Evolutionary conservation across 1,140 invertebrate species (phyloP).

Genomic region (Cyphomyrmex costatus): DNA sequence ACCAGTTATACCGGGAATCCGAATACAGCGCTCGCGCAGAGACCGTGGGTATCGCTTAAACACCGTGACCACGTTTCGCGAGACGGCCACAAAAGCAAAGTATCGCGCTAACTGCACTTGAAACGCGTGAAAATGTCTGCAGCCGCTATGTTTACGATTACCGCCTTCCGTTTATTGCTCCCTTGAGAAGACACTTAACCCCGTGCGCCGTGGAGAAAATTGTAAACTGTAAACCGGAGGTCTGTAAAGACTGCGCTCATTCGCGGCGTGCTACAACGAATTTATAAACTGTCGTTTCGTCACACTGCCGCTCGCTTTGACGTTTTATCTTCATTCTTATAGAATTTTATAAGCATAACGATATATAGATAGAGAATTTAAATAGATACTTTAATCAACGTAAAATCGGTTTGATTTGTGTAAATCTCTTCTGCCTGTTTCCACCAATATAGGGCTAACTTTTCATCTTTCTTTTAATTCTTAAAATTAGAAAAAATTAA

Average conservation of each 20-base stretch:
- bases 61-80: slow-evolving; percentile 49
- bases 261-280: slow-evolving; percentile 48
- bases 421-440: too few species aligned
- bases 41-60: slow-evolving; percentile 58
- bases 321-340: neutral
- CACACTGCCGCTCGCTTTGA: neutral
- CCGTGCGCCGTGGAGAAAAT: slow-evolving; percentile 58
- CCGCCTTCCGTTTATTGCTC: slow-evolving; percentile 52
- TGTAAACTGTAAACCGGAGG: slow-evolving; percentile 69
- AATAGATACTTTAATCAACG: neutral
- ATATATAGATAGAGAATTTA: neutral
- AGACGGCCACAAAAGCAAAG: slow-evolving; percentile 57
- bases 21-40: slow-evolving; percentile 9
- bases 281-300: slow-evolving; percentile 53
- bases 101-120: slow-evolving; percentile 61
- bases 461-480: too few species aligned
- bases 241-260: slow-evolving; percentile 51
- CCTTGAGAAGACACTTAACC: slow-evolving; percentile 63
- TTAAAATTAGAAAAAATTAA: too few species aligned
- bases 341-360: neutral
- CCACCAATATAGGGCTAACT: too few species aligned
- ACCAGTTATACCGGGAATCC: slow-evolving; percentile 37
- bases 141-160: slow-evolving; percentile 67
- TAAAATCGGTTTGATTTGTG: neutral
- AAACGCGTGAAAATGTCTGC: slow-evolving; percentile 67